Conservation (phyloP, 2,797 vertebrate species). For the Oreortyx pictus region DNA sequence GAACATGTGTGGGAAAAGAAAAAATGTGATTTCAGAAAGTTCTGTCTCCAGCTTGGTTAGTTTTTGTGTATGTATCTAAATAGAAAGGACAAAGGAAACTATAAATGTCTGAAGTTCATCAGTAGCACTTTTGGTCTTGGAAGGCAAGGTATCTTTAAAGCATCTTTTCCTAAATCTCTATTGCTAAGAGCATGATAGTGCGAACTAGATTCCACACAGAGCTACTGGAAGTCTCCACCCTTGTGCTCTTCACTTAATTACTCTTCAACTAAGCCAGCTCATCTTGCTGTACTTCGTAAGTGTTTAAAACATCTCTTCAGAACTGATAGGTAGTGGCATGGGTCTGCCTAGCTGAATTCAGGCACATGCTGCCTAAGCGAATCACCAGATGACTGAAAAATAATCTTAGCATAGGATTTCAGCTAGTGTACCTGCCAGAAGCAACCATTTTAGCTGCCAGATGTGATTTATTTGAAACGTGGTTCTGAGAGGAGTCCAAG, state of each 20-base stretch:
- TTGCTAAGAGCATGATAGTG: neutral
- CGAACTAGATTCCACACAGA: neutral
- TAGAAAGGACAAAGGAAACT: neutral
- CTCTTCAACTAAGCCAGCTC: neutral
- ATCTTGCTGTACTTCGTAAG: neutral
- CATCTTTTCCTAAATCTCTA: neutral
- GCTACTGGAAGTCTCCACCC: neutral
- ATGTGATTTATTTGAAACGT: slow-evolving; percentile 7
- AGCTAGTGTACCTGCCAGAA: neutral
- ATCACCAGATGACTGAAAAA: neutral
- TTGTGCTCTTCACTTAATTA: neutral
- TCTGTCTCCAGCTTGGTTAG: neutral
- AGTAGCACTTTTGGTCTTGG: neutral
- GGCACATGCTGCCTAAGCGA: neutral
- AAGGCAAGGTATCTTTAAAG: neutral
- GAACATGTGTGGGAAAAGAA: neutral
- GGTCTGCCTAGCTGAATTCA: neutral
- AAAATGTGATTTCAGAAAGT: neutral
- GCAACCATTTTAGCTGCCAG: neutral
- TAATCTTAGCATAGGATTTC: neutral
- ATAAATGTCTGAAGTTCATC: neutral
- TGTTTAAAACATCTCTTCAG: neutral
- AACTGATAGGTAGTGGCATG: neutral
- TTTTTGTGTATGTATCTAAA: neutral
- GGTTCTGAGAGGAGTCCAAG: neutral